These are phyloP conservation scores for Micropoecilia bifurca DNA, from an alignment of 2,797 vertebrate genomes.

Conservation along the genomic window DNA sequence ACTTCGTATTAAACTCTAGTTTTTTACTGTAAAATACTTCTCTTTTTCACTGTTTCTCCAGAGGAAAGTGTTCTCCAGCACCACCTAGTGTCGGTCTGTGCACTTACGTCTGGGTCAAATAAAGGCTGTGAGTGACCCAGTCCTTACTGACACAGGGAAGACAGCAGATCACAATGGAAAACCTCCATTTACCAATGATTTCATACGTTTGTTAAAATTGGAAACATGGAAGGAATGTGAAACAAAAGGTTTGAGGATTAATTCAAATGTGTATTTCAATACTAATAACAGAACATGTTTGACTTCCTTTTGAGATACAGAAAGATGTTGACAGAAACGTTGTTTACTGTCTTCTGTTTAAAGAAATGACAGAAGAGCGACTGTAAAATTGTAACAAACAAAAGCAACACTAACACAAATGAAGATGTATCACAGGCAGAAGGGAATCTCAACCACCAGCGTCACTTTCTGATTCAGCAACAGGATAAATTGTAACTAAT, in stretches of 20 bases:
- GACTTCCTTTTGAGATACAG: background rate
- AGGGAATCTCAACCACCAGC: too few relatives aligned
- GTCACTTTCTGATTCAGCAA: too few relatives aligned
- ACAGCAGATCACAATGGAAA: background rate
- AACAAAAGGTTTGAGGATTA: background rate
- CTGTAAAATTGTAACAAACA: background rate
- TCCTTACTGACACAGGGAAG: background rate
- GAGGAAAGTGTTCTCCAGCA: background rate
- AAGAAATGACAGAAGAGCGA: background rate
- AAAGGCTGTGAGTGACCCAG: background rate
- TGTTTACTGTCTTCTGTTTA: background rate
- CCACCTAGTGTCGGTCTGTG: background rate
- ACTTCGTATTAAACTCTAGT: background rate
- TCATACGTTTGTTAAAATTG: background rate
- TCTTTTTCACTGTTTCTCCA: background rate
- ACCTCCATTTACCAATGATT: background rate
- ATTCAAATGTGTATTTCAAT: background rate
- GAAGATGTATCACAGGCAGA: background rate
- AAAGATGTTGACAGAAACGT: background rate
- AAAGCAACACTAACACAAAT: background rate
- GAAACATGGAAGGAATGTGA: background rate
- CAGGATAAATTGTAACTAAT: too few relatives aligned
- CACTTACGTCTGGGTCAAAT: background rate
- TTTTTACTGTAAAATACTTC: background rate
- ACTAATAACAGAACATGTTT: background rate